A percentile compares a stretch with the other conserved stretches of the same genome.
Conservation (phyloP, 1,140 invertebrate species). For the Agrypnia vestita region DNA sequence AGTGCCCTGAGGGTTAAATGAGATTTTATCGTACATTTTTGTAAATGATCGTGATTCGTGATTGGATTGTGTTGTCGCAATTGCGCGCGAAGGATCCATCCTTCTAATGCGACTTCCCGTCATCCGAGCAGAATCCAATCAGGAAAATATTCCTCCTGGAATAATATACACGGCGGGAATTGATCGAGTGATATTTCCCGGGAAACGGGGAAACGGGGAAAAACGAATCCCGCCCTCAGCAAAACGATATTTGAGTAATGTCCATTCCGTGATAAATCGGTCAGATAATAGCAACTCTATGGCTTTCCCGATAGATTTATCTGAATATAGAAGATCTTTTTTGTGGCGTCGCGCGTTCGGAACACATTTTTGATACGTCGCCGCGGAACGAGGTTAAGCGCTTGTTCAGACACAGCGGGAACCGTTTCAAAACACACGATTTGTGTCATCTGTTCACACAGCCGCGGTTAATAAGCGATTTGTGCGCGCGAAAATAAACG, state of each 20-base stretch:
- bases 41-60: no score
- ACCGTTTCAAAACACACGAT: no score
- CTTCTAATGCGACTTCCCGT: constrained; percentile 8
- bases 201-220: not conserved
- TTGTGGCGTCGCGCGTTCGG: no score
- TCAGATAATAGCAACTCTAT: constrained; percentile 9
- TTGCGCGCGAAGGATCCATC: not conserved
- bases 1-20: no score
- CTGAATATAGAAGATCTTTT: no score
- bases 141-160: not conserved
- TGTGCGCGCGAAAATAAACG: no score
- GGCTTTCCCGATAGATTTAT: not conserved
- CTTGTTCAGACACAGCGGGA: no score
- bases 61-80: constrained; percentile 3
- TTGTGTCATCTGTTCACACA: no score
- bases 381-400: no score
- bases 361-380: no score
- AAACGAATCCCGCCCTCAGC: not conserved
- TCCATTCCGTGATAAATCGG: not conserved
- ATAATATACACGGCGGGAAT: not conserved
- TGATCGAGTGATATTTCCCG: constrained; percentile 2
- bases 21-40: no score
- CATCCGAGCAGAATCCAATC: constrained; percentile 17
- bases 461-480: no score
- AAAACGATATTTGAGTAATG: constrained; percentile 11